A percentile compares a stretch with the other conserved stretches of the same genome.
These are phyloP conservation scores for Megatriorchis doriae DNA, from an alignment of 2,113 vertebrate genomes.

Conservation along the genomic window DNA sequence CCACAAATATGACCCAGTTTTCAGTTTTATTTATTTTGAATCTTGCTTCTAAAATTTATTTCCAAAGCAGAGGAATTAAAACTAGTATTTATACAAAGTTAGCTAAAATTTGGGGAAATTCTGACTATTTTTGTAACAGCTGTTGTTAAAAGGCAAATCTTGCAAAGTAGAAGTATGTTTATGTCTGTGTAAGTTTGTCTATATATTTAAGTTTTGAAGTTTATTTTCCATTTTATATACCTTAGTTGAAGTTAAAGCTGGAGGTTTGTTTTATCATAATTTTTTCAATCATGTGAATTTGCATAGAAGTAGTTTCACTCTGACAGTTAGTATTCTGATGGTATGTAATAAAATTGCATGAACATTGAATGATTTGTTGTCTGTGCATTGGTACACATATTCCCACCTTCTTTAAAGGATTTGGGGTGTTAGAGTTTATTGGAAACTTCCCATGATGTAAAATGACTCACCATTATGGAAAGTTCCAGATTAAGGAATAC, in stretches of 20 bases:
- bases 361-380: neutral
- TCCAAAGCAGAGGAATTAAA: neutral
- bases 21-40: neutral
- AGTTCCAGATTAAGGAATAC: neutral
- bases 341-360: neutral
- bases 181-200: neutral
- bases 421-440: neutral
- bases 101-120: neutral
- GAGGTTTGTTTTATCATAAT: neutral
- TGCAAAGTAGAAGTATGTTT: neutral
- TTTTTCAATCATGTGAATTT: neutral
- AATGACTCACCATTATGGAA: neutral
- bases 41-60: neutral
- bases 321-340: neutral
- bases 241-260: neutral
- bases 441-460: neutral
- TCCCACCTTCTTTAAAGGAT: neutral
- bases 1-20: neutral
- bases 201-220: neutral
- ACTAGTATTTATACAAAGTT: neutral
- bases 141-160: neutral
- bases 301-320: neutral
- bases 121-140: neutral
- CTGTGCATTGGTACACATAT: neutral
- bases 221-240: neutral